Conservation (phyloP, 2,888 invertebrate species). For the Limnephilus lunatus region DNA sequence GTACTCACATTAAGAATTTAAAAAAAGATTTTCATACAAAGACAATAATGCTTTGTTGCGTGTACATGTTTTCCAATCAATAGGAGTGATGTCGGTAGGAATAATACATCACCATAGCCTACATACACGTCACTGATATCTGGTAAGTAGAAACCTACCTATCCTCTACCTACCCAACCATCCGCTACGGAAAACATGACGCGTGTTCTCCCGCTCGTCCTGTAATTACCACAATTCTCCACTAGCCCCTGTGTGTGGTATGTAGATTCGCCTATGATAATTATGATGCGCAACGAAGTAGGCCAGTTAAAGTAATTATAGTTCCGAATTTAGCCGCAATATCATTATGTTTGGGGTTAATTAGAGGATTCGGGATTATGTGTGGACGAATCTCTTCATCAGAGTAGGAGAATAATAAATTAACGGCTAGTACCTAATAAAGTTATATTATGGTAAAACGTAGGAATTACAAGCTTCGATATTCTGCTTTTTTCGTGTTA, state of each 20-base stretch:
- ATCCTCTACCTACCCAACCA: not conserved
- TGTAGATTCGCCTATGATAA: not conserved
- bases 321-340: not conserved
- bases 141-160: not conserved
- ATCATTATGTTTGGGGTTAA: not conserved
- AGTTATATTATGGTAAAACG: not conserved
- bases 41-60: too few relatives aligned
- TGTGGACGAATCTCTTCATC: not conserved
- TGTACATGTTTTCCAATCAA: too few relatives aligned
- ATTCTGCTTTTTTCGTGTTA: not conserved
- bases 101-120: too few relatives aligned
- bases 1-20: too few relatives aligned
- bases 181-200: not conserved
- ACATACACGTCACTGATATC: not conserved
- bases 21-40: too few relatives aligned
- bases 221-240: not conserved
- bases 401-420: not conserved
- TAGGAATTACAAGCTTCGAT: not conserved
- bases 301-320: constrained; percentile 2
- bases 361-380: not conserved
- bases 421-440: not conserved
- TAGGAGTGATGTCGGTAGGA: too few relatives aligned
- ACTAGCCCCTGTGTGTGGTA: not conserved
- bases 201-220: not conserved
- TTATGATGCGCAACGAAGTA: not conserved